Base-by-base conservation (phyloP, 2,888 invertebrate genomes). In the Magallana nippona region DNA sequence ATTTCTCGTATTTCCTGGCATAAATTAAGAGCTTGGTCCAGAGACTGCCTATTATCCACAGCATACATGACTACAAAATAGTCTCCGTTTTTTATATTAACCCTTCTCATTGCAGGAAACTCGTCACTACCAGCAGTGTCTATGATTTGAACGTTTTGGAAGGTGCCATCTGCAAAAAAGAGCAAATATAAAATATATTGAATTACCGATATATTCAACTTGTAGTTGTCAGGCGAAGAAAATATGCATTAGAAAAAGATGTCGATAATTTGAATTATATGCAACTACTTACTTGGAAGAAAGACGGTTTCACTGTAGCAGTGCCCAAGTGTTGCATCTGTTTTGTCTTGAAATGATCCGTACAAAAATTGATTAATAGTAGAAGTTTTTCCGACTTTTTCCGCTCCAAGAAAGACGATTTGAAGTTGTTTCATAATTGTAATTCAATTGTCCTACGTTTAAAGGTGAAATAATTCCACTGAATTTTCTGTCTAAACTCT, bases 401-500 rank as follows among this genome's bases (percentile, higher is more conserved):
- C 79, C 1, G 79, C 79, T 22, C 79, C 79, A 10, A 79, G 79
- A 27, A 79, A 79, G 5, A 79, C 79, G n/a, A 79, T 79, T 15
- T 56, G 55, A 22, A 56, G 27, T 27, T n/a, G 55, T 10, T 55
- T 79, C 79, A 79, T 79, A 32, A n/a, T 79, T n/a, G 11, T 1
- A 19, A 3, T 55, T 44, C 22, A 55, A 55, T 17, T 5, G 19
- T 19, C n/a, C 2, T 71, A 15, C 22, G 32, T 2, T 32, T 5
- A 15, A 11, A 32, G n/a, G 15, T 13, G 27, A 11, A 10, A 13
- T 63, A 27, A 10, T 1, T 27, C 10, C 27, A 17, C n/a, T 60
- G 60, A 13, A 13, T 71, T 71, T 5, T 11, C 11, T 27, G 32
- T 71, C 15, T 3, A 71, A 27, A 71, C 15, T 22, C 10, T 71